Percentiles rank a stretch among this genome's conserved stretches.
Evolutionary conservation across 2,888 invertebrate genomes (phyloP).

Genomic region (Lasioglossum marginatum): DNA sequence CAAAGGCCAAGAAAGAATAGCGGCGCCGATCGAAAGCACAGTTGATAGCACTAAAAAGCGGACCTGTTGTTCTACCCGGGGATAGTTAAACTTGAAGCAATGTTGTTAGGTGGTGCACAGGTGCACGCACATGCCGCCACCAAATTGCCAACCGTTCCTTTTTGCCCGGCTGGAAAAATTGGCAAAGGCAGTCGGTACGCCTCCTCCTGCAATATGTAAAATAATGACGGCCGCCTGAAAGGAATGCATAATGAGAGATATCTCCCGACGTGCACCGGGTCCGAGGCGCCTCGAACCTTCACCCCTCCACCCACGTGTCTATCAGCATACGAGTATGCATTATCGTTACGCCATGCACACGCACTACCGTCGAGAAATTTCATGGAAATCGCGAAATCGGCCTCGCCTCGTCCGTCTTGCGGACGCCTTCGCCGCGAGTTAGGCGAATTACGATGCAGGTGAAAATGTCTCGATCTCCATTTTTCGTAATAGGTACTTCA

Average conservation of each 20-base stretch:
- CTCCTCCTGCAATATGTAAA: constrained; percentile 79
- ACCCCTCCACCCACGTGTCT: constrained; percentile 68
- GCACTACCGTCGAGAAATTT: constrained; percentile 53
- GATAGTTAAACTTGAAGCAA: constrained; percentile 50
- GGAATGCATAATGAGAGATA: constrained; percentile 81
- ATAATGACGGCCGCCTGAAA: constrained; percentile 82
- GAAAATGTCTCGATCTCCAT: constrained; percentile 30
- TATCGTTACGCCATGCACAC: constrained; percentile 63
- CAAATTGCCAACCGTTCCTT: constrained; percentile 73
- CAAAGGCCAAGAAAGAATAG: background rate
- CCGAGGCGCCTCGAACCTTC: constrained; percentile 63
- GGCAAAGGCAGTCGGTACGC: constrained; percentile 77
- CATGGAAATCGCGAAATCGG: constrained; percentile 58
- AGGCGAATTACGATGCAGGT: background rate
- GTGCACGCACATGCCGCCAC: constrained; percentile 58
- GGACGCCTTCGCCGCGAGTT: constrained; percentile 13
- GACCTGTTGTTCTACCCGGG: constrained; percentile 6
- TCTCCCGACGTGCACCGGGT: constrained; percentile 72
- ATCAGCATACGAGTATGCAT: constrained; percentile 74
- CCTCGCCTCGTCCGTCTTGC: constrained; percentile 41
- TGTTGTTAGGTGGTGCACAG: constrained; percentile 48
- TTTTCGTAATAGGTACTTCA: background rate
- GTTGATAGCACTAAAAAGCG: background rate
- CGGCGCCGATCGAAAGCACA: background rate
- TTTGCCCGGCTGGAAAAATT: constrained; percentile 78